phyloP scores from a whole-genome alignment of 2,888 invertebrate species.

The Melipona bicolor region DNA sequence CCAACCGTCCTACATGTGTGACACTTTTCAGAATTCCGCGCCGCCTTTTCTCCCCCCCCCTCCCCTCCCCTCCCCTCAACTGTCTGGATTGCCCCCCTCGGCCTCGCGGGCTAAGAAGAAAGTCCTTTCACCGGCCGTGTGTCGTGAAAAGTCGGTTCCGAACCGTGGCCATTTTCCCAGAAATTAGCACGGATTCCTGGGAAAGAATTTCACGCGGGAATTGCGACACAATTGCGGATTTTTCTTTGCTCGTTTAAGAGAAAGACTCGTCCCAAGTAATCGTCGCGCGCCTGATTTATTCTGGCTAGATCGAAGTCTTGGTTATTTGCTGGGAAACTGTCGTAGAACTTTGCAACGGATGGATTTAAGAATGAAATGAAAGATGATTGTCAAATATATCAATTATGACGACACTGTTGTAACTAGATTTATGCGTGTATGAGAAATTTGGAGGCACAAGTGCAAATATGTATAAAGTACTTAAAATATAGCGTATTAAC shows the following conservation, averaged over 20 bases:
- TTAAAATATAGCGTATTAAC: too few relatives aligned
- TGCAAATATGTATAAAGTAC: too few relatives aligned
- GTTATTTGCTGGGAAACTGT: neutral
- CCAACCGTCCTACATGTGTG: slow-evolving; percentile 72
- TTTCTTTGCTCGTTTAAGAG: slow-evolving; percentile 17
- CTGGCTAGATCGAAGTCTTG: neutral
- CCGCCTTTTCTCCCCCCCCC: slow-evolving; percentile 17
- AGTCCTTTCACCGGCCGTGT: slow-evolving; percentile 20
- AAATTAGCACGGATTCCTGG: slow-evolving; percentile 42
- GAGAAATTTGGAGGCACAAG: too few relatives aligned
- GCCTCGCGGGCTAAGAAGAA: slow-evolving; percentile 21
- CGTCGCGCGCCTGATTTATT: neutral
- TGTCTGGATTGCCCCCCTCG: slow-evolving; percentile 28
- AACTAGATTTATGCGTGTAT: too few relatives aligned
- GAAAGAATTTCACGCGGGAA: slow-evolving; percentile 12
- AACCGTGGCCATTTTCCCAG: slow-evolving; percentile 31
- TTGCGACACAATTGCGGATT: neutral
- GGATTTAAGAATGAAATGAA: neutral
- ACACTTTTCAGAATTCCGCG: slow-evolving; percentile 58
- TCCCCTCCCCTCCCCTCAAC: neutral
- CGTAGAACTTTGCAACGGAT: too few relatives aligned
- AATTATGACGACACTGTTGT: neutral
- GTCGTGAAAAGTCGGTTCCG: slow-evolving; percentile 16
- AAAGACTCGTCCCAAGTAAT: neutral
- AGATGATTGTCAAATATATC: neutral